phyloP scores from a whole-genome alignment of 2,888 invertebrate species.

The Orthonychiurus folsomi region DNA sequence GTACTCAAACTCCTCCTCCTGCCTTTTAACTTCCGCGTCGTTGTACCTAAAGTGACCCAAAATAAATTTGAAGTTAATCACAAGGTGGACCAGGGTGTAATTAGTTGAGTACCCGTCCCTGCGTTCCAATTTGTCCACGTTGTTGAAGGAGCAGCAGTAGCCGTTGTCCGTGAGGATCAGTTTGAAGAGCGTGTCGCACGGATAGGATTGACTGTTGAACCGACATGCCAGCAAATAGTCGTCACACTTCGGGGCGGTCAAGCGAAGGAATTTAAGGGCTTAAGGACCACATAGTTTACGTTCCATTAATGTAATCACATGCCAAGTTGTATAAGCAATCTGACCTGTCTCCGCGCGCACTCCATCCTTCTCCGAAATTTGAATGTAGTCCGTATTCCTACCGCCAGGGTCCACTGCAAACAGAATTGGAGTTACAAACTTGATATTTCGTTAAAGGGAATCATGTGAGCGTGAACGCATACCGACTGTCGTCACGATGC shows the following conservation, averaged over 20 bases:
- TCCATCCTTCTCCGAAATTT: slow-evolving; percentile 2
- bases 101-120: neutral
- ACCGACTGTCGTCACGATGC: slow-evolving; percentile 34
- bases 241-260: slow-evolving; percentile 39
- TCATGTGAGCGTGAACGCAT: too few relatives aligned
- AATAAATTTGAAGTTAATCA: too few relatives aligned
- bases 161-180: slow-evolving; percentile 38
- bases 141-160: slow-evolving; percentile 39
- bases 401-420: slow-evolving; percentile 37
- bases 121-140: slow-evolving; percentile 17
- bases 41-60: slow-evolving; percentile 12
- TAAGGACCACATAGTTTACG: too few relatives aligned
- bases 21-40: slow-evolving; percentile 31
- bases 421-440: too few relatives aligned
- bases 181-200: slow-evolving; percentile 34
- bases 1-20: slow-evolving; percentile 37
- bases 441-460: too few relatives aligned
- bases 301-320: too few relatives aligned
- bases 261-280: slow-evolving; percentile 31
- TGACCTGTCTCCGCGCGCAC: slow-evolving; percentile 25
- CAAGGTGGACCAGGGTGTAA: too few relatives aligned
- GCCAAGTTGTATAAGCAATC: too few relatives aligned
- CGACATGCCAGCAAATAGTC: slow-evolving; percentile 35
- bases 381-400: slow-evolving; percentile 32
- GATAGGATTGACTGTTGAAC: slow-evolving; percentile 28